A percentile compares a stretch with the other conserved stretches of the same genome.
Conservation (phyloP, 2,797 vertebrate genomes). For the Catamblyrhynchus diadema region DNA sequence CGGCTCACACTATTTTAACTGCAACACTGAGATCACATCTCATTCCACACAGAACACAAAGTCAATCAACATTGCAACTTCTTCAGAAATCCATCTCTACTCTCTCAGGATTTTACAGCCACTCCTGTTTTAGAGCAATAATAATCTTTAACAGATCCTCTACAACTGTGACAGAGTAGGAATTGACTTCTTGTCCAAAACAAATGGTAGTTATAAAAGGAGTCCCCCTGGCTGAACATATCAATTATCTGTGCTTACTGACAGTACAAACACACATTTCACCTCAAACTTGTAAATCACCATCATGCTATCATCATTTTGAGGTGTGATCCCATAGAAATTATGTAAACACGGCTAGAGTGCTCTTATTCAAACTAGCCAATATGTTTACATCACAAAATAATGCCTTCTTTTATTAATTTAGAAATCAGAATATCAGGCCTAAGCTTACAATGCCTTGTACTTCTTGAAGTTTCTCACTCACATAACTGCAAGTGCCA, state of each 20-base stretch:
- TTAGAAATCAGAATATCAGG: neutral
- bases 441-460: neutral
- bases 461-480: neutral
- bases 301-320: neutral
- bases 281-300: neutral
- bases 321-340: neutral
- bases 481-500: neutral
- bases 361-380: neutral
- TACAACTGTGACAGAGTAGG: neutral
- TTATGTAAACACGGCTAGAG: neutral
- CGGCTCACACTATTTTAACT: neutral
- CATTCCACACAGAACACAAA: neutral
- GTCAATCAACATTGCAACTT: fast-evolving
- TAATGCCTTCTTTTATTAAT: neutral
- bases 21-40: neutral
- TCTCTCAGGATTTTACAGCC: neutral
- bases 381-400: neutral
- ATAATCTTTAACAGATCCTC: neutral
- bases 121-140: neutral
- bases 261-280: neutral
- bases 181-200: neutral
- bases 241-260: neutral
- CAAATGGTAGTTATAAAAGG: neutral
- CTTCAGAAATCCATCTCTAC: neutral
- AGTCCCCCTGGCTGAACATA: neutral